A percentile compares a stretch with the other conserved stretches of the same genome.
phyloP scores from a whole-genome alignment of 1,140 invertebrate genomes.

The Batillaria attramentaria region DNA sequence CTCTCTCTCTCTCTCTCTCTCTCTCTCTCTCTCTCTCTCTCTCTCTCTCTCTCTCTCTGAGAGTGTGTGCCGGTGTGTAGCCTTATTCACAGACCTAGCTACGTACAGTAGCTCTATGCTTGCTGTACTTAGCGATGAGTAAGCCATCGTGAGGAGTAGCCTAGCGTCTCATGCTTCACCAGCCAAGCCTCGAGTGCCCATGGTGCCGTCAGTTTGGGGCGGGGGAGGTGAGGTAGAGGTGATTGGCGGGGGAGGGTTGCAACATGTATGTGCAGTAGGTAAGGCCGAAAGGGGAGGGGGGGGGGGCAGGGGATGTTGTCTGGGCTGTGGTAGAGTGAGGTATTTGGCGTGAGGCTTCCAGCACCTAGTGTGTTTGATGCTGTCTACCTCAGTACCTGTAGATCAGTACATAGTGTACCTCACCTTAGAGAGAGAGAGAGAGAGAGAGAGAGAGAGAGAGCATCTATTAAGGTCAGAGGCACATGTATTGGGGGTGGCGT shows the following conservation, averaged over 20 bases:
- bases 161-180: background rate
- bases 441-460: background rate
- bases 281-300: no score
- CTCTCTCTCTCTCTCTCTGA: slow-evolving; percentile 5
- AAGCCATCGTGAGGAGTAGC: no score
- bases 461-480: background rate
- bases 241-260: no score
- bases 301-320: no score
- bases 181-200: background rate
- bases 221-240: no score
- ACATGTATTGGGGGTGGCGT: background rate
- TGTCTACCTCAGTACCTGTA: background rate
- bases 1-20: background rate
- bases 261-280: no score
- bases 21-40: slow-evolving; percentile 3
- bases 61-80: background rate
- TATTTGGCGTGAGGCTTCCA: background rate
- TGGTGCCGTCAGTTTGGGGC: background rate
- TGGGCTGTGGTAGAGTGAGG: background rate
- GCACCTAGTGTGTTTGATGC: background rate
- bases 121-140: no score
- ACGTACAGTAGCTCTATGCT: background rate
- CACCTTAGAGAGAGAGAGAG: background rate
- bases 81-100: background rate
- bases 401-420: background rate